Evolutionary conservation across 2,888 invertebrate genomes (phyloP), one percentile per base, ranked within the genome.

Genomic region (Troides helena): DNA sequence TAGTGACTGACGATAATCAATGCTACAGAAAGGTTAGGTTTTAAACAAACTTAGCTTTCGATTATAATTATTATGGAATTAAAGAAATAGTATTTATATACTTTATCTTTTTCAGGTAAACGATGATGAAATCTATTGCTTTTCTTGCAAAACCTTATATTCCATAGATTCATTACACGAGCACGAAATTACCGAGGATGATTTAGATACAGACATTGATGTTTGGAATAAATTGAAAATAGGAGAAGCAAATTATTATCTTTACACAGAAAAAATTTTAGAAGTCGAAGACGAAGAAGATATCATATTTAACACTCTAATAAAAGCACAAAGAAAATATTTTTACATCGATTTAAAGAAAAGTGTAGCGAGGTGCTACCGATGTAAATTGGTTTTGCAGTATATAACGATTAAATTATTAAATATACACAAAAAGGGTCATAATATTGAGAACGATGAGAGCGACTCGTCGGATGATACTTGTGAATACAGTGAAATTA

Each of bases 71-170:
- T 17, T 7, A 50, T 18, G 50, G 5, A 14, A 3, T 50, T 50
- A 17, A 17, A 50, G 14, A 18, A 50, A 39, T 10, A 39, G 6
- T 10, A 39, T 50, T 50, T 50, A 14, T 50, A 18, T 50, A 18
- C 2, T 18, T 12, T 50, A 18, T 50, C 14, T 78, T 14, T 84
- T 85, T 61, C 80, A 89, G 89, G 74, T 85, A 17, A 75, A 79
- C 43, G 71, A 74, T 5, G 71, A 80, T 1, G 75, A 64, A 2
- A 80, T 80, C 65, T 85, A 83, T 72, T 89, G 89, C 71, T 88
- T 87, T 46, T 72, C 73, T n/a, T 89, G 89, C 72, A 81, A 81
- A 58, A 75, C 76, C 65, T 73, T 74, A 64, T 76, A 79, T 58
- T 61, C 73, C 0, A 72, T 70, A 14, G 65, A 69, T 3, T 30